These are phyloP conservation scores for Acropternis orthonyx DNA, from an alignment of 2,797 vertebrate species.

Conservation along the genomic window DNA sequence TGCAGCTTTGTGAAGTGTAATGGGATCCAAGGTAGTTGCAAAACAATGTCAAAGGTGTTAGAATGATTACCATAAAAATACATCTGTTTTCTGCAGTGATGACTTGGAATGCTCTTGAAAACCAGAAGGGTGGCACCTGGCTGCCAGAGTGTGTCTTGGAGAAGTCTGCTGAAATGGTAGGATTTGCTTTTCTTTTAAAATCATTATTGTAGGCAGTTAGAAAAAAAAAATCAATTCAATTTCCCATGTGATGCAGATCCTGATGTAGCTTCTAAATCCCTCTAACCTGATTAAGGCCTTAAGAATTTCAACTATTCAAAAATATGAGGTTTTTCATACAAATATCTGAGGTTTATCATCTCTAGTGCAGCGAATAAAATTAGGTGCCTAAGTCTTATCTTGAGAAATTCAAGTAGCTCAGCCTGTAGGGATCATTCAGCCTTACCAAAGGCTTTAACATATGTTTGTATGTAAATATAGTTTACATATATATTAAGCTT, in stretches of 20 bases:
- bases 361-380: neutral
- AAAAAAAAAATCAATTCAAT: neutral
- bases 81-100: slow-evolving; percentile 22
- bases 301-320: slow-evolving; percentile 2
- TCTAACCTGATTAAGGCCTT: slow-evolving; percentile 29
- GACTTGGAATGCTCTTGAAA: slow-evolving; percentile 25
- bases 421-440: neutral
- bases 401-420: neutral
- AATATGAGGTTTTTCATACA: neutral
- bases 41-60: slow-evolving; percentile 58
- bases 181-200: slow-evolving; percentile 15
- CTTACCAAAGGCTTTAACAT: neutral
- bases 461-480: neutral
- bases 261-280: slow-evolving; percentile 21
- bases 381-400: neutral
- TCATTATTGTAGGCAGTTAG: neutral
- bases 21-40: slow-evolving; percentile 11
- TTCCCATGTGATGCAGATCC: neutral
- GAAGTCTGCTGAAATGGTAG: neutral
- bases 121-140: neutral
- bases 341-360: neutral
- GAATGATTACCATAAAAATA: slow-evolving; percentile 42
- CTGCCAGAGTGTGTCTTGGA: neutral
- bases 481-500: neutral
- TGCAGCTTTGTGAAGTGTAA: neutral